These are phyloP conservation scores for Tonatia bakeri DNA, from an alignment of 2,113 vertebrate species.

Conservation along the genomic window DNA sequence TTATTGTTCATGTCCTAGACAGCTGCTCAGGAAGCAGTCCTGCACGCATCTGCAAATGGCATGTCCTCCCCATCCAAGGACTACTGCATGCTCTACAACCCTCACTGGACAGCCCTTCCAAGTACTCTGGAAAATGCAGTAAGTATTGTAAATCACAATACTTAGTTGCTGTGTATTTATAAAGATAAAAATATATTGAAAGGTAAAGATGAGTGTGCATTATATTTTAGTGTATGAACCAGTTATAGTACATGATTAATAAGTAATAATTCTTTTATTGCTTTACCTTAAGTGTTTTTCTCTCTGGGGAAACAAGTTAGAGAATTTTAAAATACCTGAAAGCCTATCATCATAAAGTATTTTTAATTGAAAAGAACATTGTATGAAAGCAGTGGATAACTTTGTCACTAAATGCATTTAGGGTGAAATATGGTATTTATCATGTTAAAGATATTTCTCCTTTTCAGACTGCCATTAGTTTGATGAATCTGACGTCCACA, in stretches of 20 bases:
- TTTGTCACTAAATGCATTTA: not conserved
- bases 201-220: not conserved
- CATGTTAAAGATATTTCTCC: constrained; percentile 3
- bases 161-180: not conserved
- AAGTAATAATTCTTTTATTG: constrained; percentile 1
- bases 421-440: not conserved
- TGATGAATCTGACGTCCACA: constrained; percentile 85
- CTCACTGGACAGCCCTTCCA: constrained; percentile 84
- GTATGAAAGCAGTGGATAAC: not conserved
- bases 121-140: constrained; percentile 84
- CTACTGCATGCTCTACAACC: constrained; percentile 91
- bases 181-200: not conserved
- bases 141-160: constrained; percentile 75
- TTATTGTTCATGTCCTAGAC: constrained; percentile 77
- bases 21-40: constrained; percentile 86
- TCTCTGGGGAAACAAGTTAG: not conserved
- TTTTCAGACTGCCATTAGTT: constrained; percentile 77
- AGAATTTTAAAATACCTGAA: not conserved
- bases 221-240: not conserved
- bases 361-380: constrained; percentile 3
- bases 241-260: not conserved
- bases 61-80: constrained; percentile 73
- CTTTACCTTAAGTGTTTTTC: not conserved
- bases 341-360: not conserved
- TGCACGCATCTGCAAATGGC: constrained; percentile 82